Percentiles rank a stretch among this genome's conserved stretches.
These are phyloP conservation scores for Pseudorasbora parva DNA, from an alignment of 2,113 vertebrate species.

Conservation along the genomic window DNA sequence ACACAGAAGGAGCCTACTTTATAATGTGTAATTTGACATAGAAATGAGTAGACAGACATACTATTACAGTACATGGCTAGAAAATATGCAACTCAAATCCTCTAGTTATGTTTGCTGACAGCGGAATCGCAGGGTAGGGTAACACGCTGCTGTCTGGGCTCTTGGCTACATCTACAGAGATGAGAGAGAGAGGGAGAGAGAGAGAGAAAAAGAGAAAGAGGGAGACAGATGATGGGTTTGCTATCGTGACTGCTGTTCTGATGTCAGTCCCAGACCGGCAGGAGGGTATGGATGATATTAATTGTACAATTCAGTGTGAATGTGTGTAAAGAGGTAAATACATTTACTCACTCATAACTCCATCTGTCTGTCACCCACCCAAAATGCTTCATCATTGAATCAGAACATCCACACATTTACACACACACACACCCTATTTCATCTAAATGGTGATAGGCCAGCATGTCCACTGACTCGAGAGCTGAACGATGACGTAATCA, in stretches of 20 bases:
- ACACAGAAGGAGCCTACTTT: conserved; percentile 4
- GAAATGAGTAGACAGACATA: conserved; percentile 44
- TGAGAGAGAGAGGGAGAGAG: neutral
- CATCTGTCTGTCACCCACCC: conserved; percentile 26
- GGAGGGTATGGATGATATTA: conserved; percentile 14
- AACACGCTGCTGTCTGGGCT: conserved; percentile 28
- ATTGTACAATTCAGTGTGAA: conserved; percentile 2
- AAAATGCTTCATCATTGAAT: conserved; percentile 24
- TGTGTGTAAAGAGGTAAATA: conserved; percentile 5
- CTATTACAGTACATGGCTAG: conserved; percentile 41
- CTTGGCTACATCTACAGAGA: conserved; percentile 14
- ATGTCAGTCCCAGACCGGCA: conserved; percentile 24
- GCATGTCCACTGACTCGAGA: neutral
- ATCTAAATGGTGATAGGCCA: neutral
- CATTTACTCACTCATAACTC: conserved; percentile 23
- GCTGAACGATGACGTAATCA: neutral
- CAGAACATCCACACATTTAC: conserved; percentile 17
- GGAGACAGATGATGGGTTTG: conserved; percentile 32
- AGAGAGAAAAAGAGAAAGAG: neutral
- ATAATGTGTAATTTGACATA: conserved; percentile 45
- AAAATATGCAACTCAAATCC: conserved; percentile 23
- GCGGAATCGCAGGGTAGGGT: neutral
- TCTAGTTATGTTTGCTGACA: conserved; percentile 35
- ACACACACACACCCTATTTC: neutral
- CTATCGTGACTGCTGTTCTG: conserved; percentile 34